Base-by-base conservation (phyloP, 2,888 invertebrate genomes). In the Balanococcus diminutus region DNA sequence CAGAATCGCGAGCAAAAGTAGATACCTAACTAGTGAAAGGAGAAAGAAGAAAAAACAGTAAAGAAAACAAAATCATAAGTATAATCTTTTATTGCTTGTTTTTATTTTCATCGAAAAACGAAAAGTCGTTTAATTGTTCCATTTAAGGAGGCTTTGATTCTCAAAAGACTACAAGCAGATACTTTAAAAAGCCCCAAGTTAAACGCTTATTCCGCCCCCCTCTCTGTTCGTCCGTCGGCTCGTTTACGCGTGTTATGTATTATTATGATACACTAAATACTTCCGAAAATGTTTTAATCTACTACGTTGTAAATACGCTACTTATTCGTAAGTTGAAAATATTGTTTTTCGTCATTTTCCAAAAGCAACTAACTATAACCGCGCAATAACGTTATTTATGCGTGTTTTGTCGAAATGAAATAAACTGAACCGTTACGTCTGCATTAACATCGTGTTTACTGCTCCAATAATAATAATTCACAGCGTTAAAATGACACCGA, bases 41-140 rank as follows among this genome's bases (percentile, higher is more conserved):
- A 19, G 19, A 6, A 4, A 61, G 2, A 14, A 11, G 14, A 28
- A 16, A 67, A 67, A 28, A 67, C 28, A 28, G 28, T 19, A 67
- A 67, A 67, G 67, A 67, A 67, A 67, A 67, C 28, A 67, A 67
- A 67, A 67, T 67, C 14, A 28, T 28, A n/a, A n/a, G n/a, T n/a
- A 19, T 67, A 67, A 67, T 67, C 28, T 67, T 67, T 67, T 67
- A 67, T 67, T 28, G 67, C 67, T 67, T 67, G 67, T 67, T 67
- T 25, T 25, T 67, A 28, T 67, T 67, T 67, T 67, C 67, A 28
- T 67, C 67, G 28, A 67, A 28, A 67, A 28, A 56, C 56, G 56
- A 28, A 67, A 67, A 67, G 28, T 28, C 67, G 28, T 25, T 67
- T 67, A 67, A 67, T 67, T 67, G 28, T 67, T 67, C 67, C 31